Conservation (phyloP, 2,888 invertebrate genomes). For the Megamerina dolium region DNA sequence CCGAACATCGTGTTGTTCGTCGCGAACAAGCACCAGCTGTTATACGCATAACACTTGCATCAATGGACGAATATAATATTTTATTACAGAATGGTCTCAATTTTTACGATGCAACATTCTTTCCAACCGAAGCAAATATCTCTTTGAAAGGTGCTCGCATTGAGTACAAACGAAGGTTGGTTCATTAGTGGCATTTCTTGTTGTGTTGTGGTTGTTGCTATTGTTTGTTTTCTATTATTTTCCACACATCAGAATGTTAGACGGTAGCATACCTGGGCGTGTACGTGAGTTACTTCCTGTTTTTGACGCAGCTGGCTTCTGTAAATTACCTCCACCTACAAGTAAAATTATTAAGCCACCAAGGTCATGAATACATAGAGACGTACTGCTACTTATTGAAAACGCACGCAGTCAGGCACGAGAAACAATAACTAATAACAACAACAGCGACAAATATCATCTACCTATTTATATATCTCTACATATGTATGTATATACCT, state of each 20-base stretch:
- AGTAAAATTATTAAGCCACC: constrained; percentile 68
- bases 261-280: constrained; percentile 62
- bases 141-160: constrained; percentile 59
- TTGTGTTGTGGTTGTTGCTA: constrained; percentile 7
- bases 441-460: no score
- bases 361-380: constrained; percentile 36
- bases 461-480: no score
- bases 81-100: constrained; percentile 77
- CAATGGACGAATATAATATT: constrained; percentile 69
- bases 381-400: no score
- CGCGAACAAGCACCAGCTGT: constrained; percentile 59
- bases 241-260: constrained; percentile 54
- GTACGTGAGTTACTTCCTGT: constrained; percentile 72
- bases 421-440: no score
- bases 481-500: no score
- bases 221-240: constrained; percentile 11
- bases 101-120: constrained; percentile 83
- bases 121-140: constrained; percentile 73
- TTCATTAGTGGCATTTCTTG: not conserved
- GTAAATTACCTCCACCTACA: constrained; percentile 74
- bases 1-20: constrained; percentile 53
- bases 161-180: constrained; percentile 50
- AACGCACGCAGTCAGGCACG: no score
- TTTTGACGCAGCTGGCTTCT: constrained; percentile 79
- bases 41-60: constrained; percentile 68